Conservation (phyloP, 2,888 invertebrate genomes). For the Hydroisotoma schaefferi region DNA sequence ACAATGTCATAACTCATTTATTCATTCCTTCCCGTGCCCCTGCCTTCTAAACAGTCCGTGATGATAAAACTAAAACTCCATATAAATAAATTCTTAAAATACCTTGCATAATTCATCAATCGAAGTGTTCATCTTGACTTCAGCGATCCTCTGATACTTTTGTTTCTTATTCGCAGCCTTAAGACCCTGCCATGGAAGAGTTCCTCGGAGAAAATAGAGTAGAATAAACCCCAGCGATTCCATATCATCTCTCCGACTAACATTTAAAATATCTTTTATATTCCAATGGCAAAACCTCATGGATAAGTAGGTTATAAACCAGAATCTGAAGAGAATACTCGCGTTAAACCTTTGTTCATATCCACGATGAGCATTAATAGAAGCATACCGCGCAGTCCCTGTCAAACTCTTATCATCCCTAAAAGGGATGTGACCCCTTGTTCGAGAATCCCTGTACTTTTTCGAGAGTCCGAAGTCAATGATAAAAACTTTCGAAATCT, state of each 20-base stretch:
- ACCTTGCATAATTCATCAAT: conserved; percentile 71
- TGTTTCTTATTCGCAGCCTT: conserved; percentile 98
- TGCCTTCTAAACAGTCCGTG: too few relatives aligned
- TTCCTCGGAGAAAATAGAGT: conserved; percentile 99
- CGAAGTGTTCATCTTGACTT: conserved; percentile 97
- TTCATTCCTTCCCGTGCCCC: too few relatives aligned
- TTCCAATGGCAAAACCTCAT: too few relatives aligned
- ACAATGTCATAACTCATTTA: background rate
- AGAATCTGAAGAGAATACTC: too few relatives aligned
- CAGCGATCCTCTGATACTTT: conserved; percentile 98
- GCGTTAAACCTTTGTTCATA: conserved; percentile 77
- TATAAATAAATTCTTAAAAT: conserved; percentile 5
- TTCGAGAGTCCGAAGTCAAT: conserved; percentile 99
- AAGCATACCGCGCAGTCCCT: conserved; percentile 94
- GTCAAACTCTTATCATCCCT: conserved; percentile 95
- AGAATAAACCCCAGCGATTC: conserved; percentile 98
- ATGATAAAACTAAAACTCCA: too few relatives aligned
- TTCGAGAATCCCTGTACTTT: conserved; percentile 88
- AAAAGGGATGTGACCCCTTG: conserved; percentile 88
- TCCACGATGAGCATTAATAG: conserved; percentile 97
- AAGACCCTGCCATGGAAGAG: conserved; percentile 98
- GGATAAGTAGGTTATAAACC: too few relatives aligned
- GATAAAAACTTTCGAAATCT: conserved; percentile 90
- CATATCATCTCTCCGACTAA: conserved; percentile 89
- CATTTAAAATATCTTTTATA: background rate